Conservation (phyloP, 2,888 invertebrate species). For the Thera obeliscata region DNA sequence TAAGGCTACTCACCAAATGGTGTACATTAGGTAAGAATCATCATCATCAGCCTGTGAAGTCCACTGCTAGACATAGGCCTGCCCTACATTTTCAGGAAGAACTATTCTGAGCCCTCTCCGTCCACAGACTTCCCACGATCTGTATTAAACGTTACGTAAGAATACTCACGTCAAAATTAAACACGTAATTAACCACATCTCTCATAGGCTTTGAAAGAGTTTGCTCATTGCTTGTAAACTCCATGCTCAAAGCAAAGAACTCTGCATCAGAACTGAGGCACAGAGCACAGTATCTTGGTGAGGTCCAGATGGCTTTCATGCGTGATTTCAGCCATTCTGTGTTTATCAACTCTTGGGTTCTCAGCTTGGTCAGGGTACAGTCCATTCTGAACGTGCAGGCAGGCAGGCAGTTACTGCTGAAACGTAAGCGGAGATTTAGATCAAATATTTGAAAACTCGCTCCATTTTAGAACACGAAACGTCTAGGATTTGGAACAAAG, state of each 20-base stretch:
- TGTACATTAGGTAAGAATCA: too few species aligned
- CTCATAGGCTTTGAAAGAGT: conserved; percentile 48
- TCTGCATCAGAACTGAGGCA: conserved; percentile 50
- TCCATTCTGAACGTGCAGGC: not conserved
- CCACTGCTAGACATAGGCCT: too few species aligned
- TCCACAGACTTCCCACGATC: too few species aligned
- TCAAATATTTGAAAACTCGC: not conserved
- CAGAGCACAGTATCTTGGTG: conserved; percentile 52
- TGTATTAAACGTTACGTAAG: too few species aligned
- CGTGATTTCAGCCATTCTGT: conserved; percentile 53
- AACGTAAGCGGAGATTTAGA: not conserved
- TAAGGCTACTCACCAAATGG: too few species aligned
- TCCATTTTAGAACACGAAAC: not conserved
- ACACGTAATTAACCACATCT: conserved; percentile 55
- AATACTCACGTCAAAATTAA: conserved; percentile 56
- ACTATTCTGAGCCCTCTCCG: too few species aligned
- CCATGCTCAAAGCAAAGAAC: conserved; percentile 47
- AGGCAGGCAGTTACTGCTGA: not conserved
- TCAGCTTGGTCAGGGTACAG: not conserved
- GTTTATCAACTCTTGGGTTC: conserved; percentile 25
- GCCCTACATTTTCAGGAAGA: too few species aligned
- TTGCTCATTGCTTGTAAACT: conserved; percentile 50
- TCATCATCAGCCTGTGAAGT: too few species aligned
- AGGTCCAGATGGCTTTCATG: conserved; percentile 47
- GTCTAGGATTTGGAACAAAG: too few species aligned